Percentiles rank a stretch among this genome's conserved stretches.
Evolutionary conservation across 2,113 vertebrate genomes (phyloP).

Genomic region (Mobula hypostoma): DNA sequence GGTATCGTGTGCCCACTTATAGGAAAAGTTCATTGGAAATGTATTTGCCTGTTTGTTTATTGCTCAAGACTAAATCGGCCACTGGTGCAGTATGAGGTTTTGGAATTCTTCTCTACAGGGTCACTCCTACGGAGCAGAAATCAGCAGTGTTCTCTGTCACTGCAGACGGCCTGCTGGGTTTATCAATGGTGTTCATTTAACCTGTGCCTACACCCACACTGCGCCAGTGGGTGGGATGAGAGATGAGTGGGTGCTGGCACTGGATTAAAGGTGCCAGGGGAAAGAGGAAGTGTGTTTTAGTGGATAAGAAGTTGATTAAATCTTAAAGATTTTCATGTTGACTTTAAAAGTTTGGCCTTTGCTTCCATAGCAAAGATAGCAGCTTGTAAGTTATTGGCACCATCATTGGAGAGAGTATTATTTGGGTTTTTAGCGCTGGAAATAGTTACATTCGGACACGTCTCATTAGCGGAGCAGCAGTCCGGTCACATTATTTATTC

Average conservation of each 20-base stretch:
- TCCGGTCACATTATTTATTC: too few species aligned
- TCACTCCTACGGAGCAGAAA: not conserved
- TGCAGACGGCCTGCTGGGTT: not conserved
- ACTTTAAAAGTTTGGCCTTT: not conserved
- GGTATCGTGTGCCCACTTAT: not conserved
- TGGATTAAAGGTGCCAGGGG: not conserved
- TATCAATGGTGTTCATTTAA: not conserved
- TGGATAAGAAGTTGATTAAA: not conserved
- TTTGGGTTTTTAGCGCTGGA: too few species aligned
- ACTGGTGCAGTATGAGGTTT: not conserved
- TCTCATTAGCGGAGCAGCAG: too few species aligned
- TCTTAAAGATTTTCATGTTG: not conserved
- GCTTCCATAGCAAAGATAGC: not conserved
- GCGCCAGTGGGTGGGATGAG: too few species aligned
- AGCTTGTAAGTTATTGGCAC: too few species aligned
- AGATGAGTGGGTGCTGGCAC: not conserved
- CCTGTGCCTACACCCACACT: not conserved
- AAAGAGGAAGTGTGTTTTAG: not conserved
- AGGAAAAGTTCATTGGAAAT: not conserved
- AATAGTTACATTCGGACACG: too few species aligned
- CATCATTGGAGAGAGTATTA: not conserved
- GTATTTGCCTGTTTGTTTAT: not conserved
- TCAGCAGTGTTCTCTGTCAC: not conserved
- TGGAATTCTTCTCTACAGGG: not conserved
- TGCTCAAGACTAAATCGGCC: not conserved